Evolutionary conservation across 2,113 vertebrate species (phyloP).

Genomic region (Semicossyphus pulcher): DNA sequence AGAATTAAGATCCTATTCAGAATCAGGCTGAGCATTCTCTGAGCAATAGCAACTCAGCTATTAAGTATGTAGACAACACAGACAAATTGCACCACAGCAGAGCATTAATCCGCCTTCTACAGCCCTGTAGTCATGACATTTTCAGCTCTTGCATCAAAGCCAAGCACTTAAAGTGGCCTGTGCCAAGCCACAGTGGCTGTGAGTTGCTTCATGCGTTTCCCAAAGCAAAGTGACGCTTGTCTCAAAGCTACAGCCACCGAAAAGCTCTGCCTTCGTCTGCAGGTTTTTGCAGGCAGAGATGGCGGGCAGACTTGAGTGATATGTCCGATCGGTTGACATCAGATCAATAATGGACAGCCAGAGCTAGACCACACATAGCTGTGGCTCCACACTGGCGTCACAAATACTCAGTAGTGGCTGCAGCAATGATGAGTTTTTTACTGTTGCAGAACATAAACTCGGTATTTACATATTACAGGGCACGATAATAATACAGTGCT

Average conservation of each 20-base stretch:
- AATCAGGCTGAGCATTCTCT: slow-evolving; percentile 1
- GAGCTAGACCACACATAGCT: too few relatives aligned
- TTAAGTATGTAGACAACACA: slow-evolving; percentile 9
- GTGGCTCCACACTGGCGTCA: too few relatives aligned
- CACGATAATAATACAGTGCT: too few relatives aligned
- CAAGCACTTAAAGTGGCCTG: slow-evolving; percentile 23
- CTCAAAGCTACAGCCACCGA: slow-evolving; percentile 13
- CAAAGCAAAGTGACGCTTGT: slow-evolving; percentile 28
- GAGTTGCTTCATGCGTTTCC: slow-evolving; percentile 57
- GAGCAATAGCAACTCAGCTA: slow-evolving; percentile 6
- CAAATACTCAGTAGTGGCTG: too few relatives aligned
- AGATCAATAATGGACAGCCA: slow-evolving; percentile 28
- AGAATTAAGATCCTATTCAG: background rate
- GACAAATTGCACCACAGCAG: slow-evolving; percentile 11
- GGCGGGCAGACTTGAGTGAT: background rate
- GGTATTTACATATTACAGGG: too few relatives aligned
- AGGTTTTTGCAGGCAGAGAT: slow-evolving; percentile 25
- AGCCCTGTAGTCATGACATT: slow-evolving; percentile 17
- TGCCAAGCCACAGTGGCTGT: slow-evolving; percentile 43
- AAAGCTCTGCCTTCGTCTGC: slow-evolving; percentile 19
- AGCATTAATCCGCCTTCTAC: slow-evolving; percentile 29
- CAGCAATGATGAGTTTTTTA: too few relatives aligned
- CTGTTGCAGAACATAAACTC: too few relatives aligned
- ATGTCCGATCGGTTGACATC: slow-evolving; percentile 9
- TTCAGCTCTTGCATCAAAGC: slow-evolving; percentile 22